Conservation (phyloP, 2,888 invertebrate genomes). For the Brachyptera risi region DNA sequence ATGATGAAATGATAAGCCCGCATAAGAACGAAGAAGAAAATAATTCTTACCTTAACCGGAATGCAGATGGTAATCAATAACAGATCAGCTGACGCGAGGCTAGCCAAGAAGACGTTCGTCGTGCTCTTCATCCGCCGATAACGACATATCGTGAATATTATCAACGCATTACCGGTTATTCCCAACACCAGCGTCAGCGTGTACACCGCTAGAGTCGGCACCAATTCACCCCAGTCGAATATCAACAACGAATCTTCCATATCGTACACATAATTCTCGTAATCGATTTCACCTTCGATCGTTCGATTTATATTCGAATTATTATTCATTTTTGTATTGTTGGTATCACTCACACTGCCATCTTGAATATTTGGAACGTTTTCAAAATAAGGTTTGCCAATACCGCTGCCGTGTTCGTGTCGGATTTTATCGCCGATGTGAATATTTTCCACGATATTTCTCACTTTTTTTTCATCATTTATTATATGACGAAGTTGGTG, state of each 20-base stretch:
- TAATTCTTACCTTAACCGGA: constrained; percentile 61
- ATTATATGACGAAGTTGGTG: background rate
- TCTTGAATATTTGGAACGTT: background rate
- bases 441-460: too few species aligned
- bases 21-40: background rate
- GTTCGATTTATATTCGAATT: constrained; percentile 26
- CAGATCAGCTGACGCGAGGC: constrained; percentile 64
- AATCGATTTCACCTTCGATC: constrained; percentile 34
- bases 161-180: constrained; percentile 54
- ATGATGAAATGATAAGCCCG: too few species aligned
- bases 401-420: too few species aligned
- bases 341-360: background rate
- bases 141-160: constrained; percentile 53
- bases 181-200: constrained; percentile 57
- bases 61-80: constrained; percentile 65
- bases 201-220: constrained; percentile 55
- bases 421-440: too few species aligned
- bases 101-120: constrained; percentile 65
- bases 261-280: constrained; percentile 47
- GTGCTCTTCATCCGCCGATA: constrained; percentile 55
- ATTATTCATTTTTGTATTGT: constrained; percentile 32
- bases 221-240: constrained; percentile 54
- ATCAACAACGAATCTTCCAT: constrained; percentile 46
- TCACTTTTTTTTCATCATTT: background rate
- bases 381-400: background rate